Base-by-base conservation (phyloP, 1,140 invertebrate genomes). In the Eriosoma lanigerum region DNA sequence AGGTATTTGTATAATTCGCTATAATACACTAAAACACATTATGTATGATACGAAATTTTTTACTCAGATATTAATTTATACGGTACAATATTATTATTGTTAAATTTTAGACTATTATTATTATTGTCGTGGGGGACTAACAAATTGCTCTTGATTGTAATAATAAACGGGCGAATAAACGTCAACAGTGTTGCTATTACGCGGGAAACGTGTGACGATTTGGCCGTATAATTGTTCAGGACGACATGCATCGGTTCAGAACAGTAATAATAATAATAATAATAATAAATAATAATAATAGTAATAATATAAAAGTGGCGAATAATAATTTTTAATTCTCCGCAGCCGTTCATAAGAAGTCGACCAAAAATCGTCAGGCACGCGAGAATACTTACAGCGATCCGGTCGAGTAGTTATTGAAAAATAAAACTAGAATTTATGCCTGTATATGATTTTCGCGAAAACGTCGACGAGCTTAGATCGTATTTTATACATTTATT, bases 111-210 rank as follows among this genome's bases (percentile, higher is more conserved):
- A 64, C n/a, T 38, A 64, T 64, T 38, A 64, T 64, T 10, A 38
- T 32, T 62, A 38, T 19, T 26, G 1, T 1, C 32, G 64, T 10
- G 24, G 64, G 64, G 44, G 64, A 68, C 64, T 21, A n/a, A 9
- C 38, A 68, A 68, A 68, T 68, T 68, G 64, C 64, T 48, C 38
- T 68, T 68, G 44, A 68, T 68, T 68, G 38, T 48, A 46, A 68
- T 46, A 44, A 68, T 68, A 68, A 68, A 68, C 21, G 21, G 38
- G 64, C 64, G 64, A 29, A 38, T 68, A 64, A 64, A 64, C 62
- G 62, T 17, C 24, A 24, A 1, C 19, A 17, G 32, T 64, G 62
- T n/a, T 44, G 17, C 12, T 46, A 12, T 68, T 68, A 17, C 38
- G 44, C 12, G 8, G 15, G 17, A 52, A 9, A 72, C 24, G 48